A percentile compares a stretch with the other conserved stretches of the same genome.
These are phyloP conservation scores for Wasmannia auropunctata DNA, from an alignment of 1,140 invertebrate genomes.

Conservation along the genomic window DNA sequence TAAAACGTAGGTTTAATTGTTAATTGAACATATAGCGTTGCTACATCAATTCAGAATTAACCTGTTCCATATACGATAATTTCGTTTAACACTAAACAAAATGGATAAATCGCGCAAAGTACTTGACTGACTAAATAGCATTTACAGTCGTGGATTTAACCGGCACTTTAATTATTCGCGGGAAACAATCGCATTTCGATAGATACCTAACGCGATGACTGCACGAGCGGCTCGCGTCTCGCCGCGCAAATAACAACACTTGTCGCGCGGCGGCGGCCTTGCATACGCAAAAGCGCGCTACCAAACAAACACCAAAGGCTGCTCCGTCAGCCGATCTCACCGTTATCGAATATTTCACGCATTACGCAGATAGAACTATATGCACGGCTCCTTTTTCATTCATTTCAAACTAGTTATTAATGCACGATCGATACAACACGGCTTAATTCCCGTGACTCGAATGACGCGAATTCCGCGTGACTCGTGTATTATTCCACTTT, in stretches of 20 bases:
- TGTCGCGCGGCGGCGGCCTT: background rate
- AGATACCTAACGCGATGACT: background rate
- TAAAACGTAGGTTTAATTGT: background rate
- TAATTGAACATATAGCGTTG: background rate
- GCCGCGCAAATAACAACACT: background rate
- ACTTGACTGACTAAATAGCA: background rate
- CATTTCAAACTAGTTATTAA: background rate
- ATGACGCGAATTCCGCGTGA: background rate
- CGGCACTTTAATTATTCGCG: background rate
- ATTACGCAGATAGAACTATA: background rate
- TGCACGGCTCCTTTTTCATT: background rate
- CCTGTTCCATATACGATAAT: background rate
- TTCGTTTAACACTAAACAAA: background rate
- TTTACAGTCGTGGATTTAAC: background rate
- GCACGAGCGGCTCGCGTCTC: background rate
- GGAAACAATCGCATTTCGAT: slow-evolving; percentile 3
- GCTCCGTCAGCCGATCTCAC: background rate
- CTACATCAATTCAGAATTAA: background rate
- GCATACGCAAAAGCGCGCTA: background rate
- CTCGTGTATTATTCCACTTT: background rate
- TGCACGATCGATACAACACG: background rate
- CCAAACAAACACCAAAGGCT: background rate
- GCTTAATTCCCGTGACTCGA: background rate
- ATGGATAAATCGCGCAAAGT: background rate
- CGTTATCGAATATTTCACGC: background rate